A percentile compares a stretch with the other conserved stretches of the same genome.
Evolutionary conservation across 2,113 vertebrate genomes (phyloP).

Genomic region (Donacobius atricapilla): DNA sequence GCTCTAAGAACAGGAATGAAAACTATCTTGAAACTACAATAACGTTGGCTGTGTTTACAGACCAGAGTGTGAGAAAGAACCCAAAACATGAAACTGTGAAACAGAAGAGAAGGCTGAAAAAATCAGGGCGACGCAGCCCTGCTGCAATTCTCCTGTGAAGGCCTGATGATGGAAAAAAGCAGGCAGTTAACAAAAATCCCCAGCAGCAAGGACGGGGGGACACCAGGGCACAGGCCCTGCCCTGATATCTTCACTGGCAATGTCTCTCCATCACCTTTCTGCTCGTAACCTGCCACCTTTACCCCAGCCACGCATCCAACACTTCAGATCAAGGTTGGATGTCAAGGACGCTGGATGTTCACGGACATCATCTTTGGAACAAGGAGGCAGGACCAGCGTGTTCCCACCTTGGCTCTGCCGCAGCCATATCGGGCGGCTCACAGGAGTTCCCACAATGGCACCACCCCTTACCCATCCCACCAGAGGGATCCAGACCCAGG

Average conservation of each 20-base stretch:
- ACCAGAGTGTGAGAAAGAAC: too few relatives aligned
- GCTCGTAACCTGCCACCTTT: not conserved
- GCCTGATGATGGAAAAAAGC: not conserved
- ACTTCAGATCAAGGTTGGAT: not conserved
- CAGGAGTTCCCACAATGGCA: not conserved
- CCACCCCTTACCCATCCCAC: not conserved
- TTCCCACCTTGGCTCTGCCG: rapidly evolving
- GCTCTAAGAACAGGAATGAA: too few relatives aligned
- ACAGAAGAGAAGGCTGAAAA: too few relatives aligned
- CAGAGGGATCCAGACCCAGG: rapidly evolving
- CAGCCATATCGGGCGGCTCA: rapidly evolving
- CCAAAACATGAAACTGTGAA: too few relatives aligned
- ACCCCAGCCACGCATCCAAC: not conserved
- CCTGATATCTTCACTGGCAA: not conserved
- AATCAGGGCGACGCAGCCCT: too few relatives aligned
- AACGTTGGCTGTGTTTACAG: too few relatives aligned
- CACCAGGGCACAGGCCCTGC: not conserved
- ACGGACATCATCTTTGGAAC: not conserved
- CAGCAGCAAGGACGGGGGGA: not conserved
- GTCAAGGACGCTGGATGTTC: not conserved
- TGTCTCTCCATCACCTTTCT: not conserved
- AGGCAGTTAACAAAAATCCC: not conserved
- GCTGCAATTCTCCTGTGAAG: not conserved
- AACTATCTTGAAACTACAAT: too few relatives aligned
- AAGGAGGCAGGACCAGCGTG: rapidly evolving